Base-by-base conservation (phyloP, 2,888 invertebrate genomes). In the Yponomeuta evonymella region DNA sequence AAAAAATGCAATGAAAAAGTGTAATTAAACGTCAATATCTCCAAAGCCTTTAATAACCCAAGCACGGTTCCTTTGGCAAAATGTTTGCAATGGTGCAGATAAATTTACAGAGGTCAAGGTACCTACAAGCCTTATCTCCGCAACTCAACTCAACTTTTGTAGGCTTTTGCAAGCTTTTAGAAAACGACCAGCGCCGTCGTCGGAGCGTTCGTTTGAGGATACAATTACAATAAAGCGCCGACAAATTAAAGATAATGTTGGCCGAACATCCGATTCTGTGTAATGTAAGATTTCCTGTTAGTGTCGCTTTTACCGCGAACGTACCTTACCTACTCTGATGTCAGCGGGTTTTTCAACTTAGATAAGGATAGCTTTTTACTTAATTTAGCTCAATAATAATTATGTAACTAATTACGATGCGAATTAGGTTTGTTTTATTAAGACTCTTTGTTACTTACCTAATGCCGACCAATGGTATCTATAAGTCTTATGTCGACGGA, bases 171-270 rank as follows among this genome's bases (percentile, higher is more conserved):
- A 15, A 15, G 51, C 51, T 58, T 58, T 12, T 15, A 4, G 51
- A 58, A 15, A 58, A 58, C 15, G 51, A 58, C 15, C 51, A 58
- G 15, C 15, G 0, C 2, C 11, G 10, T 58, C 51, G 51, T 58
- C 51, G 51, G 51, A 58, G 15, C 51, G 10, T 51, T 58, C 51
- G 51, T 58, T 58, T 58, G 51, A 58, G 51, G 51, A 58, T 58
- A 58, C 51, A 58, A 15, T 58, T 58, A 58, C 51, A 58, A 58
- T 58, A 58, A 58, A 58, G 51, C 51, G 51, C 51, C 51, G 51
- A 58, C 12, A 58, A 58, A 58, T 58, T 15, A 58, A 12, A 58
- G 51, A 58, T 58, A 58, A 43, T 58, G 12, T 58, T 58, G 15
- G 51, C 51, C 12, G 15, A 15, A 58, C 51, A 6, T 12, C 4